phyloP scores from a whole-genome alignment of 2,888 invertebrate genomes.

The Panzeria rudis region DNA sequence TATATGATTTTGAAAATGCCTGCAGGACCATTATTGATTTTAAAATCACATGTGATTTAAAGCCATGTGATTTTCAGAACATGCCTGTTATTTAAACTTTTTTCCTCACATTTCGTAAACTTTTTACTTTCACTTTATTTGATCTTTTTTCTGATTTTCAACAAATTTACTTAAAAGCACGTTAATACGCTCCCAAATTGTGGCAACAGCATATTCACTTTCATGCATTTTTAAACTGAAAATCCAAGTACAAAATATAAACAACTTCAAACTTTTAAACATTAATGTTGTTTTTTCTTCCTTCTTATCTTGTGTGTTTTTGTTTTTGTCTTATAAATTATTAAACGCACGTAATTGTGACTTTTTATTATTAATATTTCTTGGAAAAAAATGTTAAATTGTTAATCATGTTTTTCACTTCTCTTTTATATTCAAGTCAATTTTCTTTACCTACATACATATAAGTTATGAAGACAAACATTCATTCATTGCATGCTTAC shows the following conservation, averaged over 20 bases:
- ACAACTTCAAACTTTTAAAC: conserved; percentile 28
- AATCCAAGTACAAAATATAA: conserved; percentile 20
- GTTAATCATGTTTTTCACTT: conserved; percentile 13
- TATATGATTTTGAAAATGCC: too few relatives aligned
- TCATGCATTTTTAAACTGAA: conserved; percentile 22
- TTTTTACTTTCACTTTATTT: conserved; percentile 59
- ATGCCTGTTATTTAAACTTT: conserved; percentile 17
- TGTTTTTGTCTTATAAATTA: conserved; percentile 15
- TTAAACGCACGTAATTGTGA: conserved; percentile 61
- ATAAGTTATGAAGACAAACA: background rate
- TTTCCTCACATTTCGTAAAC: conserved; percentile 14
- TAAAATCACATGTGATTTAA: too few relatives aligned
- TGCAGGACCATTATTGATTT: too few relatives aligned
- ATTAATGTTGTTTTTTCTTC: conserved; percentile 29
- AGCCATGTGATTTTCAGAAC: too few relatives aligned
- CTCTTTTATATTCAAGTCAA: background rate
- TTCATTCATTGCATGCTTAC: background rate
- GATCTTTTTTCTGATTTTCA: conserved; percentile 15
- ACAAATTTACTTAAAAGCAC: conserved; percentile 9
- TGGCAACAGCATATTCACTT: conserved; percentile 6
- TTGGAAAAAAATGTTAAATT: conserved; percentile 50
- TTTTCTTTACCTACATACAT: background rate
- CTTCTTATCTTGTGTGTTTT: conserved; percentile 1
- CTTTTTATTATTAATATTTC: conserved; percentile 26
- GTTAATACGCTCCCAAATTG: background rate